phyloP scores from a whole-genome alignment of 1,140 invertebrate genomes.

The Pissodes strobi region DNA sequence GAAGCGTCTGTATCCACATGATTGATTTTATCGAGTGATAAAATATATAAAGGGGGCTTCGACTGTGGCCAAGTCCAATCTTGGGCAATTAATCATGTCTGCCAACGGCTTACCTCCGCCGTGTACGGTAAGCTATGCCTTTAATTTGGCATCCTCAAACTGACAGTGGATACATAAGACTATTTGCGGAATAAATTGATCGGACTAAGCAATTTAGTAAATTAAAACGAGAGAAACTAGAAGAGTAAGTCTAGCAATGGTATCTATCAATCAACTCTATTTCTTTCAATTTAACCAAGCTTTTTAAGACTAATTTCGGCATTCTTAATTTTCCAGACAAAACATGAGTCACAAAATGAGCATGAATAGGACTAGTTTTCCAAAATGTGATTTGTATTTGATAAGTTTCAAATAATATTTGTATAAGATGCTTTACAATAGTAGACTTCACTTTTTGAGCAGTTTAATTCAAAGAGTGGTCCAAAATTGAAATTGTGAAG shows the following conservation, averaged over 20 bases:
- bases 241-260: not conserved
- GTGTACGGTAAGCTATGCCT: not conserved
- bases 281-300: not conserved
- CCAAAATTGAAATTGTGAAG: too few relatives aligned
- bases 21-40: constrained; percentile 20
- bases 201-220: not conserved
- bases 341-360: too few relatives aligned
- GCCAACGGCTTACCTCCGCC: constrained; percentile 1
- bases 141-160: not conserved
- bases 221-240: too few relatives aligned
- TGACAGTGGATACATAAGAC: too few relatives aligned
- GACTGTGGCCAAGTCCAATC: constrained; percentile 16
- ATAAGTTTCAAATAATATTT: too few relatives aligned
- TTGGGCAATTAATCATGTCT: constrained; percentile 15
- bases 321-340: too few relatives aligned
- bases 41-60: constrained; percentile 14
- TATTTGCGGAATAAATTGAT: not conserved
- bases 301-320: too few relatives aligned
- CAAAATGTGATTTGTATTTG: too few relatives aligned
- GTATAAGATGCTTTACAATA: too few relatives aligned
- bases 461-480: too few relatives aligned
- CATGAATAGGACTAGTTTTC: too few relatives aligned
- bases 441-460: too few relatives aligned
- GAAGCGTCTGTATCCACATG: constrained; percentile 7
- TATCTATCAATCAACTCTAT: not conserved